A percentile compares a stretch with the other conserved stretches of the same genome.
Evolutionary conservation across 2,888 invertebrate species (phyloP).

Genomic region (Ophioninae sp.): DNA sequence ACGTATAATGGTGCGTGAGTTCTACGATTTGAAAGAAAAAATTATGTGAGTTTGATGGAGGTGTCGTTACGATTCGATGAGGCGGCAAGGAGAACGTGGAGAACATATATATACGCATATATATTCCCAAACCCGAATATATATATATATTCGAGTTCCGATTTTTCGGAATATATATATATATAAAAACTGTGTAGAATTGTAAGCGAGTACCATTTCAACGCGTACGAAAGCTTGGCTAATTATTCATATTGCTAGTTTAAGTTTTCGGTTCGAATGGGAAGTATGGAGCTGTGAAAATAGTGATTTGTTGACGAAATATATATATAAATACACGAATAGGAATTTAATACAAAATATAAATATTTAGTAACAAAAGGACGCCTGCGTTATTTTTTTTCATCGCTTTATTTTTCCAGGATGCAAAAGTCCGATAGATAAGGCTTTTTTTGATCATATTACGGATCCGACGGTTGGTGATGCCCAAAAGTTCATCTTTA

Average conservation of each 20-base stretch:
- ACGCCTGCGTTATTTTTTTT: constrained; percentile 21
- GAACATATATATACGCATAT: not conserved
- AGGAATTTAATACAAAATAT: constrained; percentile 76
- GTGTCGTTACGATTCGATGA: constrained; percentile 53
- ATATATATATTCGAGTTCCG: too few species aligned
- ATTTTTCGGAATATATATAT: not conserved
- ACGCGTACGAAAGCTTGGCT: constrained; percentile 67
- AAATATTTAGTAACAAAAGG: constrained; percentile 75
- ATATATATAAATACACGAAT: constrained; percentile 71
- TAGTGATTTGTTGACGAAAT: constrained; percentile 77
- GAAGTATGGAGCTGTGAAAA: constrained; percentile 78
- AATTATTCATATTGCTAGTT: constrained; percentile 63
- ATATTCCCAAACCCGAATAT: too few species aligned
- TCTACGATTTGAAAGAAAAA: constrained; percentile 16
- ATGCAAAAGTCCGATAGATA: not conserved
- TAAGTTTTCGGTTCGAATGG: constrained; percentile 72
- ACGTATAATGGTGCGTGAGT: constrained; percentile 45
- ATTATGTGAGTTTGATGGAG: constrained; percentile 30
- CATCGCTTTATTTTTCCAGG: not conserved
- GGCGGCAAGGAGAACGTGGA: constrained; percentile 17
- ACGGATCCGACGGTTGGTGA: too few species aligned
- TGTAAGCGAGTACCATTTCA: constrained; percentile 64
- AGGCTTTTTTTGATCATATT: too few species aligned
- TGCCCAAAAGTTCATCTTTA: too few species aligned
- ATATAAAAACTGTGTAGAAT: constrained; percentile 48